Evolutionary conservation across 2,797 vertebrate species (phyloP).

Genomic region (Mionectes olivaceus): DNA sequence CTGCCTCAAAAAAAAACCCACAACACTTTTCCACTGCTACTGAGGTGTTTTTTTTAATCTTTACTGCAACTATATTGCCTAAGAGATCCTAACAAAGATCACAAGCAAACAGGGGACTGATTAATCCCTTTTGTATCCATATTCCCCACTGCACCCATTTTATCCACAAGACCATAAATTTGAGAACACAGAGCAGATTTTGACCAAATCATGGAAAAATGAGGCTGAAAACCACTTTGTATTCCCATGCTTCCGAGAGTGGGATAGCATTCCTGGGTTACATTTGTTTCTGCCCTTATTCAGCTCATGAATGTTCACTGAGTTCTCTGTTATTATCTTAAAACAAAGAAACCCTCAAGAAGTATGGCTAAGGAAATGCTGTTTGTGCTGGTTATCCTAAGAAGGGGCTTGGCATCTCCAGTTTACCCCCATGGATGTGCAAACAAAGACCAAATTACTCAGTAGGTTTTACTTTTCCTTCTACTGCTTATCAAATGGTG

Average conservation of each 20-base stretch:
- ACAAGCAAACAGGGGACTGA: neutral
- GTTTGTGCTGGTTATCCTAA: neutral
- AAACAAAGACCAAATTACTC: neutral
- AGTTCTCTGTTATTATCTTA: neutral
- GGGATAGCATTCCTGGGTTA: neutral
- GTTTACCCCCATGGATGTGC: neutral
- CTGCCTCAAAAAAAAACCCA: neutral
- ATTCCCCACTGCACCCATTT: neutral
- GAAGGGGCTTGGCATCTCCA: neutral
- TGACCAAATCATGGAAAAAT: neutral
- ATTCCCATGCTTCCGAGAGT: neutral
- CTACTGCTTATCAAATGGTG: neutral
- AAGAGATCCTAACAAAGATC: neutral
- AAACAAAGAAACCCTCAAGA: neutral
- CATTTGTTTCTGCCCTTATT: neutral
- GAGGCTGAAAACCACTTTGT: neutral
- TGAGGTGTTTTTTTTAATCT: neutral
- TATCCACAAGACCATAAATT: accelerated
- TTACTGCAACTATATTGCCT: neutral
- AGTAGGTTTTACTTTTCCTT: neutral
- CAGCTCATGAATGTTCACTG: neutral
- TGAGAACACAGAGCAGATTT: neutral
- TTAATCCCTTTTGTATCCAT: neutral
- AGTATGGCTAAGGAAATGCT: neutral
- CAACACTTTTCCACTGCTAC: neutral